A percentile compares a stretch with the other conserved stretches of the same genome.
These are phyloP conservation scores for Acronicta aceris DNA, from an alignment of 2,888 invertebrate genomes.

Conservation along the genomic window DNA sequence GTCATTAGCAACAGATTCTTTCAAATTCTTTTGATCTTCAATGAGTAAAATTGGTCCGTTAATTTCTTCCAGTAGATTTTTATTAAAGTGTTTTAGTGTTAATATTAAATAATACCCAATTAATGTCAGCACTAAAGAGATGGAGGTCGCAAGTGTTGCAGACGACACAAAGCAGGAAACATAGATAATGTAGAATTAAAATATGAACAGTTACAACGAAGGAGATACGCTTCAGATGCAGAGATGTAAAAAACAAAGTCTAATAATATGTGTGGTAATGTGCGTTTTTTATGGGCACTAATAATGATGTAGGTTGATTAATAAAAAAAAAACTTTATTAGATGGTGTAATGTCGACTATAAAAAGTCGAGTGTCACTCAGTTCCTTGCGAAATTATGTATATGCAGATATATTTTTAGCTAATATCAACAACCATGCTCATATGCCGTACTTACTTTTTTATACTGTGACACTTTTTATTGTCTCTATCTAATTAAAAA, in stretches of 20 bases:
- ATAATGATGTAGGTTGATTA: conserved; percentile 48
- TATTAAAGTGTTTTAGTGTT: conserved; percentile 59
- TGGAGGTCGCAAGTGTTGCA: conserved; percentile 44
- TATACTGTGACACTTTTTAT: conserved; percentile 22
- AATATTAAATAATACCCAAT: conserved; percentile 62
- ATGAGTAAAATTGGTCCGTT: conserved; percentile 54
- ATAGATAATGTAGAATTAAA: conserved; percentile 48
- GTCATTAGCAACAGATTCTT: conserved; percentile 54
- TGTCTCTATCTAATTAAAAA: conserved; percentile 31
- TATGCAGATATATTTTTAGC: conserved; percentile 17
- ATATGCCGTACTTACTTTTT: conserved; percentile 11
- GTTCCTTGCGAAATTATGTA: conserved; percentile 22
- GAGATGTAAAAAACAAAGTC: conserved; percentile 38
- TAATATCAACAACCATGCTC: conserved; percentile 25
- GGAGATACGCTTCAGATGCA: conserved; percentile 50
- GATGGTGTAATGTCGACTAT: conserved; percentile 15
- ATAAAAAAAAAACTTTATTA: conserved; percentile 37
- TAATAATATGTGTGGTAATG: conserved; percentile 36
- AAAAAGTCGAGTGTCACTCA: conserved; percentile 42
- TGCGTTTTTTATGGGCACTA: conserved; percentile 37
- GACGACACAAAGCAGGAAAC: conserved; percentile 50
- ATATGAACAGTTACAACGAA: conserved; percentile 41
- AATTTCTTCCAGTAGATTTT: conserved; percentile 54
- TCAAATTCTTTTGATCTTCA: conserved; percentile 61
- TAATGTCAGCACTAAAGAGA: conserved; percentile 57